Percentiles rank a stretch among this genome's conserved stretches.
Conservation (phyloP, 1,140 invertebrate genomes). For the Druon quercuslanigerum region DNA sequence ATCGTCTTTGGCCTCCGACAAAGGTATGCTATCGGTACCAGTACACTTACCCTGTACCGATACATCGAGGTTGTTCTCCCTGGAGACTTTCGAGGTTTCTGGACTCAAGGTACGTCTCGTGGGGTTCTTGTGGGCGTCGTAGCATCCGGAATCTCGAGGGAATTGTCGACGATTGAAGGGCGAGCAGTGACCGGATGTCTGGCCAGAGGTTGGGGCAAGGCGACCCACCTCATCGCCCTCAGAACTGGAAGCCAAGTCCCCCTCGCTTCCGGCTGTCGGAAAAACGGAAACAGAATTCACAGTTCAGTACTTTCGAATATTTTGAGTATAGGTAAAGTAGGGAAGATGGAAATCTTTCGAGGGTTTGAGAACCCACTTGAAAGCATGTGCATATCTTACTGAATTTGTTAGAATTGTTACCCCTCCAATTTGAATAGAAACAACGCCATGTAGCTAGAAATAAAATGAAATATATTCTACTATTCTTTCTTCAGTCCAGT, state of each 20-base stretch:
- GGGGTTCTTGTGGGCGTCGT: slow-evolving; percentile 80
- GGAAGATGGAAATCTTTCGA: slow-evolving; percentile 9
- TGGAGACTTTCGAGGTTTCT: slow-evolving; percentile 60
- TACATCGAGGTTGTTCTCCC: slow-evolving; percentile 69
- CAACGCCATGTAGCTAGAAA: too few species aligned
- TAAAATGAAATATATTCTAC: too few species aligned
- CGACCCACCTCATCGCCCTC: slow-evolving; percentile 81
- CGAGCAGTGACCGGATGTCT: slow-evolving; percentile 75
- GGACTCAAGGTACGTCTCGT: slow-evolving; percentile 64
- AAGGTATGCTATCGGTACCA: slow-evolving; percentile 44
- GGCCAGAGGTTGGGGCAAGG: slow-evolving; percentile 71
- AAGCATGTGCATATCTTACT: not conserved
- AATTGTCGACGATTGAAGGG: slow-evolving; percentile 85
- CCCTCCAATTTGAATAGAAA: not conserved
- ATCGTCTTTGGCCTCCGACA: slow-evolving; percentile 64
- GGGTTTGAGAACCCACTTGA: not conserved
- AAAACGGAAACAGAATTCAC: slow-evolving; percentile 33
- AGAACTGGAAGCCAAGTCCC: slow-evolving; percentile 83
- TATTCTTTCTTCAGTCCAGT: too few species aligned
- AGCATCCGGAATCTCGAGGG: slow-evolving; percentile 87
- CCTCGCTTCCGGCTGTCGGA: slow-evolving; percentile 80
- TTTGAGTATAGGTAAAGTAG: not conserved
- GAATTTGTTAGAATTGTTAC: not conserved
- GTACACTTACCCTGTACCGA: slow-evolving; percentile 48
- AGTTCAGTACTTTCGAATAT: slow-evolving; percentile 2